phyloP scores from a whole-genome alignment of 2,113 vertebrate species.

The Pseudopipra pipra region DNA sequence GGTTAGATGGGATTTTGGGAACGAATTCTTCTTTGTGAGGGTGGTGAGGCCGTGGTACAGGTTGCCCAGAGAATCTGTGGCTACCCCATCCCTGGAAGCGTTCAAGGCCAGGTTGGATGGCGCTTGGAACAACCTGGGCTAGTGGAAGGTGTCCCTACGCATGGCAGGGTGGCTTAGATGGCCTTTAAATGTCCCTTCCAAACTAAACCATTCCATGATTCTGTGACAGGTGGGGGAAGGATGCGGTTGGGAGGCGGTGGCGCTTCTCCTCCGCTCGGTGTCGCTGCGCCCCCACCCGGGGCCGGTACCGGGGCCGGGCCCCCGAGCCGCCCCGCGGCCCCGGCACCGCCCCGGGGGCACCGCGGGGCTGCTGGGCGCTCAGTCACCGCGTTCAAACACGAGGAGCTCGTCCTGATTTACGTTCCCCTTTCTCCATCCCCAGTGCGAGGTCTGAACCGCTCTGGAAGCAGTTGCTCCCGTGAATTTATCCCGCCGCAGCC shows the following conservation, averaged over 20 bases:
- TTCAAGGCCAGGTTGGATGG: neutral
- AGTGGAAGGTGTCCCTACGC: neutral
- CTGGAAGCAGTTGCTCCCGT: neutral
- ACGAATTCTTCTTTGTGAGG: neutral
- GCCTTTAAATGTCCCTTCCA: neutral
- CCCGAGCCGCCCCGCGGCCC: no score
- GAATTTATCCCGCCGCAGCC: neutral
- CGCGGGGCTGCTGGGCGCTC: neutral
- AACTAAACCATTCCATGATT: rapidly evolving
- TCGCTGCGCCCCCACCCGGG: neutral
- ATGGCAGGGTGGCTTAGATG: neutral
- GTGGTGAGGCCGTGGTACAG: neutral
- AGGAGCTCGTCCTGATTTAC: no score
- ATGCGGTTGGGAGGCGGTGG: rapidly evolving
- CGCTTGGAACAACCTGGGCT: rapidly evolving
- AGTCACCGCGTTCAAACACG: rapidly evolving
- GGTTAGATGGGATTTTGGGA: neutral
- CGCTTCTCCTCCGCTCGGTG: neutral
- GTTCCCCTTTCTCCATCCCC: no score
- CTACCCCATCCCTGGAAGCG: neutral
- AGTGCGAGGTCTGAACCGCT: neutral
- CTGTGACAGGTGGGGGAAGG: rapidly evolving
- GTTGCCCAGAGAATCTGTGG: neutral
- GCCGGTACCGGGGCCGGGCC: no score
- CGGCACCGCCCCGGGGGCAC: no score